phyloP scores from a whole-genome alignment of 35 echinoderm and acorn worm species.

The Apostichopus californicus region DNA sequence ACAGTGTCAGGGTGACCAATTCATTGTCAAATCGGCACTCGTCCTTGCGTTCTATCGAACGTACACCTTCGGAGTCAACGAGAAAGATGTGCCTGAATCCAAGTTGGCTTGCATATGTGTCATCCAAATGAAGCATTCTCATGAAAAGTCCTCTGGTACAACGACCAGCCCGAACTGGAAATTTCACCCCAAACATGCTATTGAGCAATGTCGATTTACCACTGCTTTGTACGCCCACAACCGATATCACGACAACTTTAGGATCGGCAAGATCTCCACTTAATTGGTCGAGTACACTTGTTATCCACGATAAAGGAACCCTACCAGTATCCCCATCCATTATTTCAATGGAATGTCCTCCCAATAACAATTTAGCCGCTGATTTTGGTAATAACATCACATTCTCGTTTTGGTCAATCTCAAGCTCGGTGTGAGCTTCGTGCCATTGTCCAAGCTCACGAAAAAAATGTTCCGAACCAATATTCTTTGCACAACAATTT shows the following conservation, averaged over 20 bases:
- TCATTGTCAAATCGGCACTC: constrained; percentile 40
- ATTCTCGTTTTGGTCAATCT: background rate
- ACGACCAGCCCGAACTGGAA: constrained; percentile 25
- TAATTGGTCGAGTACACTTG: constrained; percentile 15
- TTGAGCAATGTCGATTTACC: constrained; percentile 46
- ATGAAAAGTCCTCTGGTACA: constrained; percentile 42
- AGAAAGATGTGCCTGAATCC: background rate
- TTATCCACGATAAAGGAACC: constrained; percentile 24
- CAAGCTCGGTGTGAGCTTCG: background rate
- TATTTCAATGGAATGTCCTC: constrained; percentile 26
- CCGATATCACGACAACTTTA: background rate
- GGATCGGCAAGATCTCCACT: background rate
- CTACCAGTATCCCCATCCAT: constrained; percentile 38
- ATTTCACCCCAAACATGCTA: constrained; percentile 46
- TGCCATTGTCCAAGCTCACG: constrained; percentile 40
- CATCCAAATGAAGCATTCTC: constrained; percentile 11
- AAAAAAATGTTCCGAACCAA: constrained; percentile 41
- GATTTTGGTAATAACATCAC: background rate
- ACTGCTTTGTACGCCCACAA: constrained; percentile 34
- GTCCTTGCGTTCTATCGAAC: constrained; percentile 18
- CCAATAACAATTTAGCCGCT: background rate
- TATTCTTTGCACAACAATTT: background rate
- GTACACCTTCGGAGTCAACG: constrained; percentile 34
- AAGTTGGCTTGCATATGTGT: background rate
- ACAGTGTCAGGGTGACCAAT: constrained; percentile 11